These are phyloP conservation scores for Hyposoter dolosus DNA, from an alignment of 2,888 invertebrate species.

Conservation along the genomic window DNA sequence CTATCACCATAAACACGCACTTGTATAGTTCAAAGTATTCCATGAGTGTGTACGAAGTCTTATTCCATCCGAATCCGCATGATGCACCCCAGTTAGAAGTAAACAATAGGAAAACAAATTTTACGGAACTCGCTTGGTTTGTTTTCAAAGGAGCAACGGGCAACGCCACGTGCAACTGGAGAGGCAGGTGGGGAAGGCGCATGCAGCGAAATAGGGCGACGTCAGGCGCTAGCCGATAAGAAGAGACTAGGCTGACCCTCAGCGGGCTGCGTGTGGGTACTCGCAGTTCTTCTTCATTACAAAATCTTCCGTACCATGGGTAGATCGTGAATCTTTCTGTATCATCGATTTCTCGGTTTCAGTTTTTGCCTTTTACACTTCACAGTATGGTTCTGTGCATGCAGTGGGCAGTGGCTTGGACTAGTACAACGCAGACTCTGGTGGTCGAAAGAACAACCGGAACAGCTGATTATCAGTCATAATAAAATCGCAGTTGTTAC, in stretches of 20 bases:
- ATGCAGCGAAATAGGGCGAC: too few relatives aligned
- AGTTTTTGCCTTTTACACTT: neutral
- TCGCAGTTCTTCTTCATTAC: too few relatives aligned
- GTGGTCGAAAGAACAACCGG: neutral
- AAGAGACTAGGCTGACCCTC: too few relatives aligned
- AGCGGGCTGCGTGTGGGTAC: too few relatives aligned
- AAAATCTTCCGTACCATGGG: neutral
- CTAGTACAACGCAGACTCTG: neutral
- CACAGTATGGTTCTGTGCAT: neutral
- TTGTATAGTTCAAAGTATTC: neutral
- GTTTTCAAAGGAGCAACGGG: too few relatives aligned
- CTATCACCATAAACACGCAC: neutral
- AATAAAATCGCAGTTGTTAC: conserved; percentile 26
- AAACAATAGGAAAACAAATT: too few relatives aligned
- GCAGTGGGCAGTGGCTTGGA: neutral
- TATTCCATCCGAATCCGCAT: too few relatives aligned
- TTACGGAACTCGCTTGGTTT: too few relatives aligned
- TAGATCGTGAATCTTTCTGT: neutral
- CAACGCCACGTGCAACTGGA: too few relatives aligned
- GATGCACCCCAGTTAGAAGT: too few relatives aligned
- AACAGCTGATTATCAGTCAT: conserved; percentile 22
- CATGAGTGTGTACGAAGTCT: neutral
- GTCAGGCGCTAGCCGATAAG: too few relatives aligned
- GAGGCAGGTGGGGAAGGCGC: too few relatives aligned
- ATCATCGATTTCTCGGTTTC: neutral